These are phyloP conservation scores for Phania funesta DNA, from an alignment of 2,888 invertebrate genomes.

Conservation along the genomic window DNA sequence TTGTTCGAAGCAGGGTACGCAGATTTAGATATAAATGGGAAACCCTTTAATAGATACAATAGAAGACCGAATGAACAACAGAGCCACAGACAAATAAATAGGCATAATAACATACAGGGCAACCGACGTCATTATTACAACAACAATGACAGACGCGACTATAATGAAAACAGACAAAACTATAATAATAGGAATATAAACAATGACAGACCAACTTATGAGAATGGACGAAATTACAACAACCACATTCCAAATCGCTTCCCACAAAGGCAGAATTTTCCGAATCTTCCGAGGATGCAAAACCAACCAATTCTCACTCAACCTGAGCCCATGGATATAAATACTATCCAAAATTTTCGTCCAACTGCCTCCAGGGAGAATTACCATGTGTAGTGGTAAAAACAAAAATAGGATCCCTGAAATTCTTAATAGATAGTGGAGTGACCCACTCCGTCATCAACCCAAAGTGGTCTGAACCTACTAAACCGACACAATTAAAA, in stretches of 20 bases:
- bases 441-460: conserved; percentile 56
- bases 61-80: background rate
- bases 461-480: background rate
- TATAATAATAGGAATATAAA: background rate
- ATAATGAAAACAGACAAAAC: background rate
- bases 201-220: background rate
- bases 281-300: conserved; percentile 12
- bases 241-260: background rate
- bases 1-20: conserved; percentile 18
- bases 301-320: background rate
- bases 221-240: background rate
- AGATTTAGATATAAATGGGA: conserved; percentile 34
- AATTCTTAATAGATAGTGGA: conserved; percentile 61
- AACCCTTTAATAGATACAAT: conserved; percentile 59
- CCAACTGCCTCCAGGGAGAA: conserved; percentile 27
- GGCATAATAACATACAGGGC: conserved; percentile 3
- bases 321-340: conserved; percentile 55
- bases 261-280: conserved; percentile 6
- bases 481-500: background rate
- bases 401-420: conserved; percentile 36
- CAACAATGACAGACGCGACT: background rate
- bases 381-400: conserved; percentile 55
- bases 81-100: background rate
- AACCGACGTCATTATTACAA: background rate
- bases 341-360: conserved; percentile 16